Evolutionary conservation across 2,888 invertebrate genomes (phyloP), one percentile per base, ranked within the genome.

Genomic region (Taenaris catops): DNA sequence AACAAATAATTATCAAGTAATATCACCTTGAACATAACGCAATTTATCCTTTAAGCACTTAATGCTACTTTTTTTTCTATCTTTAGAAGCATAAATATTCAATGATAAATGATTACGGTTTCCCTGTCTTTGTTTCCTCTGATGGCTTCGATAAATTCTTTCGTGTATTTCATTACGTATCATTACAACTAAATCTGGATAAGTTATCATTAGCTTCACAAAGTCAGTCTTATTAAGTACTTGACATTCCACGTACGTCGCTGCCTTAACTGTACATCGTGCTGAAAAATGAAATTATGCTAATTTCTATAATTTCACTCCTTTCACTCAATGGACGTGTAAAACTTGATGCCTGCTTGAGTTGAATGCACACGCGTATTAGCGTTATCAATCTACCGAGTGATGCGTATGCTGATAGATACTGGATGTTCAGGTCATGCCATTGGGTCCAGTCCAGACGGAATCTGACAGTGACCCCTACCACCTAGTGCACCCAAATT

Each of bases 231-330:
- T 84, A 40, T 81, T 70, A 25, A 88, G 55, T n/a, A 83, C 81
- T 66, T 87, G 86, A 40, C 88, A 79, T 61, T 89, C 89, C 0
- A 87, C 84, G 39, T 88, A 88, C 7, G 78, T 78, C 2, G 84
- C 79, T 8, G 89, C 88, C 64, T 83, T 81, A 2, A 89, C 80
- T 19, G 87, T 84, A 27, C 87, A 83, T 44, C 86, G 72, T 3
- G 88, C 83, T 86, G 48, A 41, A 60, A 58, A 56, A 24, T 8
- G 19, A 8, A 14, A 48, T 20, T 28, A 23, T 10, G 24, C 24
- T 33, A 9, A 28, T 14, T 14, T 14, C 14, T n/a, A n/a, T n/a
- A n/a, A n/a, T n/a, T n/a, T n/a, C n/a, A n/a, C n/a, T n/a, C n/a
- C n/a, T n/a, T n/a, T n/a, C n/a, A n/a, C n/a, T n/a, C n/a, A n/a